phyloP scores from a whole-genome alignment of 2,888 invertebrate genomes.

The Hydriomena furcata region DNA sequence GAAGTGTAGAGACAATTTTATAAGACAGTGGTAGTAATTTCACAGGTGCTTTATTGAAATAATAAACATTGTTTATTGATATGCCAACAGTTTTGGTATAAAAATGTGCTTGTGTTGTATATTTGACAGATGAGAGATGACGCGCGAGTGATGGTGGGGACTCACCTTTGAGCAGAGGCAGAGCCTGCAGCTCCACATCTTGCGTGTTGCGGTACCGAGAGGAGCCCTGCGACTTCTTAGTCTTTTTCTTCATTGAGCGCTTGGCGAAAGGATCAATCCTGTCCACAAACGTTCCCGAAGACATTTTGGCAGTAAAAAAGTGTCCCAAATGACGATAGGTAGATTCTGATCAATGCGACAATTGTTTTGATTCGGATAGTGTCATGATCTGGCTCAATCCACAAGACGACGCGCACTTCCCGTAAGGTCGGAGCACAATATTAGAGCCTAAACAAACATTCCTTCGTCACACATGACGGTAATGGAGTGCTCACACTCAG shows the following conservation, averaged over 20 bases:
- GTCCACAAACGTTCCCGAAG: conserved; percentile 97
- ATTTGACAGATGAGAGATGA: conserved; percentile 1
- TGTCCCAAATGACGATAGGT: conserved; percentile 79
- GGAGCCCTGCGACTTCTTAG: conserved; percentile 99
- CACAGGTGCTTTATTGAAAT: not conserved
- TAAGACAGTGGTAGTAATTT: not conserved
- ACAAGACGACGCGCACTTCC: conserved; percentile 77
- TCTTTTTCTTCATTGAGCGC: conserved; percentile 98
- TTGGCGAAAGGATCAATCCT: conserved; percentile 99
- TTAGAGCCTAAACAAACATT: conserved; percentile 83
- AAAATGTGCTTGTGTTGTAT: conserved; percentile 2
- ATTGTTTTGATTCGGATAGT: conserved; percentile 78
- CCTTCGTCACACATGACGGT: conserved; percentile 83
- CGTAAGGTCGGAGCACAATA: conserved; percentile 77
- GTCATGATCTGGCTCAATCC: conserved; percentile 80
- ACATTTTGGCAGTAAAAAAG: conserved; percentile 84
- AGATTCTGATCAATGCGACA: conserved; percentile 78
- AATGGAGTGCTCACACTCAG: conserved; percentile 82
- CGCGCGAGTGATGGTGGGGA: conserved; percentile 34
- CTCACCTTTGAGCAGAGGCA: conserved; percentile 98
- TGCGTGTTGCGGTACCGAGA: conserved; percentile 99
- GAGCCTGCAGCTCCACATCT: conserved; percentile 97
- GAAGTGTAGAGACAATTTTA: not conserved
- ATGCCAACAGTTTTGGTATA: conserved; percentile 2
- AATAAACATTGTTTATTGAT: conserved; percentile 7